Evolutionary conservation across 64 coral and sea anemone species (phyloP).

Genomic region (Platygyra sinensis): DNA sequence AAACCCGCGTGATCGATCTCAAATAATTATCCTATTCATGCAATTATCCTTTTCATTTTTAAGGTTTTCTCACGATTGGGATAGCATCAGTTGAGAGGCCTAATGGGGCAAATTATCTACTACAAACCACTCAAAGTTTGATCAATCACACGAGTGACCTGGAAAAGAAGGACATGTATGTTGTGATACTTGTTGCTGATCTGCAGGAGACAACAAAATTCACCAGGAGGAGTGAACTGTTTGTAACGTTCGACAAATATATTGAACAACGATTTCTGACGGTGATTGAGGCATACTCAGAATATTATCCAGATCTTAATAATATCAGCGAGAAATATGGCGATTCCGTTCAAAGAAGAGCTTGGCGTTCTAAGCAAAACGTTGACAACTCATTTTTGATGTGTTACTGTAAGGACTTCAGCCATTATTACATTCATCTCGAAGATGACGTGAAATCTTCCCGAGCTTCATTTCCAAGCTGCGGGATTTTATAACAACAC

Average conservation of each 20-base stretch:
- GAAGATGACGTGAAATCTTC: slow-evolving; percentile 59
- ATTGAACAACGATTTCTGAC: slow-evolving; percentile 19
- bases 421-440: slow-evolving; percentile 66
- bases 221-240: background rate
- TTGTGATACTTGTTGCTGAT: slow-evolving; percentile 44
- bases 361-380: slow-evolving; percentile 67
- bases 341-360: slow-evolving; percentile 35
- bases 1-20: too few species aligned
- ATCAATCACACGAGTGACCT: background rate
- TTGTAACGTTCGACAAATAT: slow-evolving; percentile 1
- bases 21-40: too few species aligned
- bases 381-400: slow-evolving; percentile 55
- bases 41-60: background rate
- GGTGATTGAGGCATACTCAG: slow-evolving; percentile 23
- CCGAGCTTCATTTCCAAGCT: slow-evolving; percentile 41
- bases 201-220: background rate
- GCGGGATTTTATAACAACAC: slow-evolving; percentile 21
- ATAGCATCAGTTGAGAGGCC: slow-evolving; percentile 31
- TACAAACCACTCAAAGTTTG: slow-evolving; percentile 30
- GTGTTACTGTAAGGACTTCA: slow-evolving; percentile 39
- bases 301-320: slow-evolving; percentile 48
- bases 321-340: slow-evolving; percentile 36
- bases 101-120: slow-evolving; percentile 6
- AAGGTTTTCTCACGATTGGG: slow-evolving; percentile 12
- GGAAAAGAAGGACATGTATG: slow-evolving; percentile 12